Conservation (phyloP, 1,140 invertebrate genomes). For the Choristoneura fumiferana region DNA sequence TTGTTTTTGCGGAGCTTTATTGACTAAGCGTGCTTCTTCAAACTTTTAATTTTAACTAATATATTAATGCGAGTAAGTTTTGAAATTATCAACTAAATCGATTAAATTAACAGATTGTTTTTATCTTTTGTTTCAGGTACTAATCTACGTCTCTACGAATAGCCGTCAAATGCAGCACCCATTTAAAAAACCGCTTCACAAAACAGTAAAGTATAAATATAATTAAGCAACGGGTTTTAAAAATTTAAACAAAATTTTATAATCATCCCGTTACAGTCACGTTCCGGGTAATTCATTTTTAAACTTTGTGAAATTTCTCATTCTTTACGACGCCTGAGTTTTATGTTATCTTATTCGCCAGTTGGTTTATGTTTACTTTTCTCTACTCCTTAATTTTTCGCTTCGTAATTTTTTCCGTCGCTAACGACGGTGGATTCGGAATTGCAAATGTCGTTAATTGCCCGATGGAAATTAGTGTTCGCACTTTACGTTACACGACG, state of each 20-base stretch:
- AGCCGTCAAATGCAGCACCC: conserved; percentile 39
- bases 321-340: conserved; percentile 41
- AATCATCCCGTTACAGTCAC: conserved; percentile 50
- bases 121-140: conserved; percentile 65
- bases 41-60: not conserved
- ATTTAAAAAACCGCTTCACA: conserved; percentile 44
- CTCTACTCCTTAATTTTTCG: conserved; percentile 57
- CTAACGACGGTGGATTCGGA: conserved; percentile 70
- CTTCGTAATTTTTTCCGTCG: conserved; percentile 59
- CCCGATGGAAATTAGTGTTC: conserved; percentile 68
- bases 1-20: conserved; percentile 10
- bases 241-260: conserved; percentile 44
- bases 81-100: too few relatives aligned
- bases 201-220: conserved; percentile 54
- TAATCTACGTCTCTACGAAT: conserved; percentile 34
- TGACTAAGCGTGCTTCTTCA: not conserved
- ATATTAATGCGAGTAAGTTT: not conserved
- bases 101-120: not conserved
- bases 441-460: conserved; percentile 77
- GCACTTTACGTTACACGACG: conserved; percentile 51
- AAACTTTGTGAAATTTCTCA: conserved; percentile 43
- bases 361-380: conserved; percentile 67
- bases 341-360: conserved; percentile 59
- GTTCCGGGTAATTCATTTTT: conserved; percentile 46
- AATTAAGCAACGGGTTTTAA: conserved; percentile 57